Conservation (phyloP, 1,140 invertebrate genomes). For the Meteorus sp. region DNA sequence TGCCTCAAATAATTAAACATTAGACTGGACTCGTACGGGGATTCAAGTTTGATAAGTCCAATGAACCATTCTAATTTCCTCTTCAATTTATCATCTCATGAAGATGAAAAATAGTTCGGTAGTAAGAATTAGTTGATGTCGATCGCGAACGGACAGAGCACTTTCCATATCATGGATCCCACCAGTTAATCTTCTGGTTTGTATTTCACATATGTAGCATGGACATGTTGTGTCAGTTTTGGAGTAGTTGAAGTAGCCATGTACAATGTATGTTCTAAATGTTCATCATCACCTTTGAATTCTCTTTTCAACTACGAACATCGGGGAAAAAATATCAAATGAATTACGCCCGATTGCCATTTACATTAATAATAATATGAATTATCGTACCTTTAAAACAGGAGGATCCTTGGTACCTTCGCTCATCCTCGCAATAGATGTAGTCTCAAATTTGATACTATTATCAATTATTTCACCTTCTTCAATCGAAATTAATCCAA, state of each 20-base stretch:
- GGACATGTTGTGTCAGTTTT: constrained; percentile 62
- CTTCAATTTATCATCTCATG: too few species aligned
- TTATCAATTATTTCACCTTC: constrained; percentile 56
- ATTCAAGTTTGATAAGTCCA: too few species aligned
- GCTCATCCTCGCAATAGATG: constrained; percentile 56
- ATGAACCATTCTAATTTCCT: too few species aligned
- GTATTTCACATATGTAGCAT: constrained; percentile 56
- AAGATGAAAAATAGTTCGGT: too few species aligned
- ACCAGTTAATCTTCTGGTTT: too few species aligned
- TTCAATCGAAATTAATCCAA: constrained; percentile 64
- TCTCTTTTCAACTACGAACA: constrained; percentile 48
- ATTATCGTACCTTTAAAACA: constrained; percentile 54
- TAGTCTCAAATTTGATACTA: constrained; percentile 55
- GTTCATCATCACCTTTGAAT: constrained; percentile 55
- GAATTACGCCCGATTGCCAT: too few species aligned
- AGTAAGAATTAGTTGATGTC: too few species aligned
- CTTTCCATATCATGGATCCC: too few species aligned
- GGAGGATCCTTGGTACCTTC: constrained; percentile 59
- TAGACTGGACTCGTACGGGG: too few species aligned
- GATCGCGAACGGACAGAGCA: too few species aligned
- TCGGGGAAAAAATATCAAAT: background rate
- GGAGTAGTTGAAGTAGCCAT: constrained; percentile 65
- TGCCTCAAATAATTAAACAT: too few species aligned
- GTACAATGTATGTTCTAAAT: constrained; percentile 58
- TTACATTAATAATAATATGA: too few species aligned